Evolutionary conservation across 1,140 invertebrate genomes (phyloP).

Genomic region (Pararge aegeria): DNA sequence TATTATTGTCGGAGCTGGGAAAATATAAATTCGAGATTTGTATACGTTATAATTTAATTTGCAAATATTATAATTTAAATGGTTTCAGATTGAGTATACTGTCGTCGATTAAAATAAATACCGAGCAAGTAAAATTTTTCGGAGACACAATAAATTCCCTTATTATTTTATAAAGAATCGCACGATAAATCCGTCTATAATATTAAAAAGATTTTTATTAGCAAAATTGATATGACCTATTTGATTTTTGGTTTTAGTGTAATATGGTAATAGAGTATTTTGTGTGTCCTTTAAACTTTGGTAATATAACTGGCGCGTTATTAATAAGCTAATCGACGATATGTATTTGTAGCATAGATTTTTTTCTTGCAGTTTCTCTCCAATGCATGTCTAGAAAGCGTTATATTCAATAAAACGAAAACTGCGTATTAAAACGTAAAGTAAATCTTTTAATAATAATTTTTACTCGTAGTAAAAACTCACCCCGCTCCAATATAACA

Average conservation of each 20-base stretch:
- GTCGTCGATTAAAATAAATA: no score
- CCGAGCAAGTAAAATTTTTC: no score
- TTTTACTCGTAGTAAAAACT: background rate
- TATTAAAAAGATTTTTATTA: no score
- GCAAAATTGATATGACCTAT: no score
- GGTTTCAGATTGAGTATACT: background rate
- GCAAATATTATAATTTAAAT: background rate
- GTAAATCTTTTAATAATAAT: background rate
- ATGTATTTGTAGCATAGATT: background rate
- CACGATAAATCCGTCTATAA: no score
- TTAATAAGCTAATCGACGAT: no score
- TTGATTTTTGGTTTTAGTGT: no score
- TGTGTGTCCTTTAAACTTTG: no score
- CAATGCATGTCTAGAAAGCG: slow-evolving; percentile 6
- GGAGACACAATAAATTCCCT: no score
- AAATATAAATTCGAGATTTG: background rate
- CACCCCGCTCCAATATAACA: background rate
- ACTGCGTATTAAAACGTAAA: slow-evolving; percentile 1
- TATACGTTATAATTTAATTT: background rate
- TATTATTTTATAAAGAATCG: no score
- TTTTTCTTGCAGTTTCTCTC: slow-evolving; percentile 1
- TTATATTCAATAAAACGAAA: background rate
- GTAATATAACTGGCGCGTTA: no score
- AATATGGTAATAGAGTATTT: no score
- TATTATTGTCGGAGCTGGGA: background rate